Conservation (phyloP, 2,888 invertebrate species). For the Drosophila eohydei region DNA sequence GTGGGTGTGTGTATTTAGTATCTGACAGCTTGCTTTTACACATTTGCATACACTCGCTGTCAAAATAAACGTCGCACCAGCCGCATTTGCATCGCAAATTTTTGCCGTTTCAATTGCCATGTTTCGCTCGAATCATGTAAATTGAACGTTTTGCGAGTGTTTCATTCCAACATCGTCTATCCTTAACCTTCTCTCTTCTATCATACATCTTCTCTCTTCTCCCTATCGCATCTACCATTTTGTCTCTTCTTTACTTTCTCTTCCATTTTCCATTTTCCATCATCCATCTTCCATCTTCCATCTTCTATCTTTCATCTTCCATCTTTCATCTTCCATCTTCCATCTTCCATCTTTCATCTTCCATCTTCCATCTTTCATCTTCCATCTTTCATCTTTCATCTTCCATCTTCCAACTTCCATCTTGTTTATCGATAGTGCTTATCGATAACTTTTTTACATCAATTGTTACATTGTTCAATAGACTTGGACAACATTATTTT, state of each 20-base stretch:
- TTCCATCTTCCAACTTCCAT: background rate
- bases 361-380: no score
- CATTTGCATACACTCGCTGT: constrained; percentile 54
- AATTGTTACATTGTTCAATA: constrained; percentile 22
- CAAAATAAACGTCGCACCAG: constrained; percentile 36
- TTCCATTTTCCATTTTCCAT: background rate
- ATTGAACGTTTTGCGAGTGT: constrained; percentile 4
- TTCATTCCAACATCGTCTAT: background rate
- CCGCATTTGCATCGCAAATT: constrained; percentile 44
- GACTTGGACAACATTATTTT: constrained; percentile 31
- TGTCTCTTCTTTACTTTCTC: no score
- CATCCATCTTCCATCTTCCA: background rate
- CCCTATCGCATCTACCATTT: background rate
- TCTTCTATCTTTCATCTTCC: background rate
- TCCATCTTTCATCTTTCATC: background rate
- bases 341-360: background rate
- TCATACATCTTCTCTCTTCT: background rate
- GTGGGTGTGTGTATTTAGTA: constrained; percentile 26
- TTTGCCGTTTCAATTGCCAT: constrained; percentile 8
- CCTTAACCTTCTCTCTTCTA: background rate
- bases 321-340: background rate
- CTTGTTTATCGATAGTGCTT: background rate
- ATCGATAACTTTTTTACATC: background rate
- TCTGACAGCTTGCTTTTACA: constrained; percentile 20
- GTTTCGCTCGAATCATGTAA: background rate